Conservation (phyloP, 2,888 invertebrate genomes). For the Scotopteryx bipunctaria region DNA sequence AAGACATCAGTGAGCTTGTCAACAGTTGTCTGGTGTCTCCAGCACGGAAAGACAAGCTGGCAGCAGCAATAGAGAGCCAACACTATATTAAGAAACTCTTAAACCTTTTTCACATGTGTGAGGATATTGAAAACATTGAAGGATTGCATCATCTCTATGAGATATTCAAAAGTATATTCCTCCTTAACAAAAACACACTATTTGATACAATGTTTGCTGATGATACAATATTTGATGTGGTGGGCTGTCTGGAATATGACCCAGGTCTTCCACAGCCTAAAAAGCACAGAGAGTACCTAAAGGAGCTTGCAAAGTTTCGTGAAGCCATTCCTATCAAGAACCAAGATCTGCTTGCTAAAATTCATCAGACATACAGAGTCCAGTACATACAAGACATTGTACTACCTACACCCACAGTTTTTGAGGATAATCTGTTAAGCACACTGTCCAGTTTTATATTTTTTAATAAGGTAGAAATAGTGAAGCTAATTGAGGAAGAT, state of each 20-base stretch:
- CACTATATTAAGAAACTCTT: slow-evolving; percentile 97
- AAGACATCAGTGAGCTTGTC: slow-evolving; percentile 97
- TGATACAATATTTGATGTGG: slow-evolving; percentile 98
- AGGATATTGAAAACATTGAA: slow-evolving; percentile 97
- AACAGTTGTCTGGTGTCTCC: slow-evolving; percentile 94
- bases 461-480: slow-evolving; percentile 99
- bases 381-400: slow-evolving; percentile 99
- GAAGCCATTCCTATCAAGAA: slow-evolving; percentile 98
- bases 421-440: slow-evolving; percentile 99
- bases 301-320: slow-evolving; percentile 94
- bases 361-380: slow-evolving; percentile 99
- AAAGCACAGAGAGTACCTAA: slow-evolving; percentile 97
- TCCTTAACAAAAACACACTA: slow-evolving; percentile 97
- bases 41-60: slow-evolving; percentile 96
- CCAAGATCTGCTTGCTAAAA: slow-evolving; percentile 97
- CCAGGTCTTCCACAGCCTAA: slow-evolving; percentile 93
- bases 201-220: slow-evolving; percentile 99
- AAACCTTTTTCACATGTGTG: slow-evolving; percentile 97
- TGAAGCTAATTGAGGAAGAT: slow-evolving; percentile 98
- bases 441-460: slow-evolving; percentile 99
- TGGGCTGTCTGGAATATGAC: slow-evolving; percentile 99
- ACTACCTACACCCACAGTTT: slow-evolving; percentile 98
- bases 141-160: slow-evolving; percentile 98
- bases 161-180: slow-evolving; percentile 99
- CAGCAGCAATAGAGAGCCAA: slow-evolving; percentile 95